A percentile compares a stretch with the other conserved stretches of the same genome.
Evolutionary conservation across 2,888 invertebrate species (phyloP).

Genomic region (Agelastica alni): DNA sequence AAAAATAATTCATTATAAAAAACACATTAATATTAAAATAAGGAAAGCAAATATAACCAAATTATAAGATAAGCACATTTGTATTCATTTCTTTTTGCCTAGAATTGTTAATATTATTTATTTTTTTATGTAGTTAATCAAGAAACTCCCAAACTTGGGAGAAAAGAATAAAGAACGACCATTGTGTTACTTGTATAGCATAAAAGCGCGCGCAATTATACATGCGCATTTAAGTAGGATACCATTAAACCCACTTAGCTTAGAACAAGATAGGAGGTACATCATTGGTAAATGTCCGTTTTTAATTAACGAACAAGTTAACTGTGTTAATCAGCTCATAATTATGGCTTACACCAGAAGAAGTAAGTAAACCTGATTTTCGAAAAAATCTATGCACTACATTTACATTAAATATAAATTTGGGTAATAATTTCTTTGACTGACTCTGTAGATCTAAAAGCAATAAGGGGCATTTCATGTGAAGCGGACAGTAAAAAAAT

Average conservation of each 20-base stretch:
- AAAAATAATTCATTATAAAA: too few relatives aligned
- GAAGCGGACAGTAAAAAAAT: too few relatives aligned
- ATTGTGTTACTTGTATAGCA: constrained; percentile 88
- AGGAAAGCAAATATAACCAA: too few relatives aligned
- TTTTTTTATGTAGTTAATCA: constrained; percentile 70
- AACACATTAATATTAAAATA: too few relatives aligned
- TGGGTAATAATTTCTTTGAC: too few relatives aligned
- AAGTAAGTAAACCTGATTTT: constrained; percentile 68
- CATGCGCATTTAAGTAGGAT: constrained; percentile 94
- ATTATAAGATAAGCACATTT: too few relatives aligned
- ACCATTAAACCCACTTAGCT: constrained; percentile 72
- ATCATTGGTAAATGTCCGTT: constrained; percentile 90
- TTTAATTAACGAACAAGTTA: constrained; percentile 96
- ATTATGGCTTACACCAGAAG: constrained; percentile 88
- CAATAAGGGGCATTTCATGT: too few relatives aligned
- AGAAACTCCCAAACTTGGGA: constrained; percentile 86
- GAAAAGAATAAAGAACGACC: constrained; percentile 97
- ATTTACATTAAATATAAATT: too few relatives aligned
- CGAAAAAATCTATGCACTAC: constrained; percentile 6
- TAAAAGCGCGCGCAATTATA: constrained; percentile 90
- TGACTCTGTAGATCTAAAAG: too few relatives aligned
- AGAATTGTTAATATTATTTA: not conserved
- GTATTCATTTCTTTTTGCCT: not conserved
- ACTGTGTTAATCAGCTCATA: constrained; percentile 91
- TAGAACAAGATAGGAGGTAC: constrained; percentile 84